Evolutionary conservation across 2,113 vertebrate species (phyloP).

Genomic region (Xiphophorus couchianus): DNA sequence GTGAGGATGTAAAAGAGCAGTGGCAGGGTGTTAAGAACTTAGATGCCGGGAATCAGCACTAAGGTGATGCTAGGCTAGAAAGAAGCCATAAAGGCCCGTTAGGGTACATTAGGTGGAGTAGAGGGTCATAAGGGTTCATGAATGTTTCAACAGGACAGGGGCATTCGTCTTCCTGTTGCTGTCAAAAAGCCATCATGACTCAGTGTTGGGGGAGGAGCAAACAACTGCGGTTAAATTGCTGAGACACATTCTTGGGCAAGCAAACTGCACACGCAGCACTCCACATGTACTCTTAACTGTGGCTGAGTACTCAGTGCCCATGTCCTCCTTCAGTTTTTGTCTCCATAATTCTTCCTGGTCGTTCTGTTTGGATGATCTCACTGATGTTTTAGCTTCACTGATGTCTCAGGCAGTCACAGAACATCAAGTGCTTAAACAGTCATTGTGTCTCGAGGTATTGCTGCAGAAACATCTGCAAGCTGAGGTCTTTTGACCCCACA

Average conservation of each 20-base stretch:
- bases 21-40: constrained; percentile 74
- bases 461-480: constrained; percentile 42
- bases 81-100: constrained; percentile 75
- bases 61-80: constrained; percentile 78
- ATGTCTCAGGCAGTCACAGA: constrained; percentile 31
- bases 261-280: constrained; percentile 9
- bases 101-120: constrained; percentile 79
- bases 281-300: constrained; percentile 43
- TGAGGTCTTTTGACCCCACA: constrained; percentile 54
- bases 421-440: constrained; percentile 71
- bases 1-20: constrained; percentile 35
- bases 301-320: constrained; percentile 50
- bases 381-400: constrained; percentile 20
- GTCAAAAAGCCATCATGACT: constrained; percentile 72
- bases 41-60: constrained; percentile 73
- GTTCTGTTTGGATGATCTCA: constrained; percentile 38
- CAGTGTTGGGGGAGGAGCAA: constrained; percentile 34
- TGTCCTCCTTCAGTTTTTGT: constrained; percentile 35
- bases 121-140: constrained; percentile 76
- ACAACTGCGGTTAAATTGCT: constrained; percentile 34
- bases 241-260: constrained; percentile 18
- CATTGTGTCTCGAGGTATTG: constrained; percentile 12
- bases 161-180: constrained; percentile 60
- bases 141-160: constrained; percentile 79
- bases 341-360: constrained; percentile 49